Conservation (phyloP, 2,888 invertebrate species). For the Himalopsyche japonica region DNA sequence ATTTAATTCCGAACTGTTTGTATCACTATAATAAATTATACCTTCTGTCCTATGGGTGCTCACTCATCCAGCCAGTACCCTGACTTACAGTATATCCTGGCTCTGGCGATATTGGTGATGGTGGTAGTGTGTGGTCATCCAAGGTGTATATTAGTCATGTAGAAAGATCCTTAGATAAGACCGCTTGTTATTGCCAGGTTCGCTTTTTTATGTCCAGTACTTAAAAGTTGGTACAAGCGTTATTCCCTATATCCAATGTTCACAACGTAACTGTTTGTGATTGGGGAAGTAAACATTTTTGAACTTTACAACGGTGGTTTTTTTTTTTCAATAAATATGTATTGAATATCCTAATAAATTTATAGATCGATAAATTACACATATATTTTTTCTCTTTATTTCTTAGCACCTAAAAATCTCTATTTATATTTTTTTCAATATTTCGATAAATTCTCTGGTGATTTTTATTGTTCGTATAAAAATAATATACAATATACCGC, state of each 20-base stretch:
- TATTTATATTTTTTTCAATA: no score
- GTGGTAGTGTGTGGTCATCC: slow-evolving; percentile 21
- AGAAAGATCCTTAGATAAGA: slow-evolving; percentile 30
- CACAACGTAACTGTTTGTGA: not conserved
- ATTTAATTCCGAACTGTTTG: no score
- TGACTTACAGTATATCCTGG: not conserved
- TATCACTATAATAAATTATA: no score
- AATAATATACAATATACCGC: no score
- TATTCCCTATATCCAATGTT: not conserved
- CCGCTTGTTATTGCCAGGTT: slow-evolving; percentile 24
- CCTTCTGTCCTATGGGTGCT: not conserved
- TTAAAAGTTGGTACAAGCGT: not conserved
- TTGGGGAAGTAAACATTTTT: not conserved
- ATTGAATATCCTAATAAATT: no score
- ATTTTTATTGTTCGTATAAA: no score
- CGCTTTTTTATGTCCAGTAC: not conserved
- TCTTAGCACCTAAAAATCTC: no score
- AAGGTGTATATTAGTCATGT: slow-evolving; percentile 33
- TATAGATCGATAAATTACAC: no score
- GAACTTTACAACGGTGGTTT: no score
- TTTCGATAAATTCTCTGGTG: no score
- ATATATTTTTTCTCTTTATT: no score
- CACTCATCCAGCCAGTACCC: not conserved
- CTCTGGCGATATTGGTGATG: not conserved
- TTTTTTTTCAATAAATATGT: no score